phyloP scores from a whole-genome alignment of 2,797 vertebrate species.

The Lateolabrax maculatus region DNA sequence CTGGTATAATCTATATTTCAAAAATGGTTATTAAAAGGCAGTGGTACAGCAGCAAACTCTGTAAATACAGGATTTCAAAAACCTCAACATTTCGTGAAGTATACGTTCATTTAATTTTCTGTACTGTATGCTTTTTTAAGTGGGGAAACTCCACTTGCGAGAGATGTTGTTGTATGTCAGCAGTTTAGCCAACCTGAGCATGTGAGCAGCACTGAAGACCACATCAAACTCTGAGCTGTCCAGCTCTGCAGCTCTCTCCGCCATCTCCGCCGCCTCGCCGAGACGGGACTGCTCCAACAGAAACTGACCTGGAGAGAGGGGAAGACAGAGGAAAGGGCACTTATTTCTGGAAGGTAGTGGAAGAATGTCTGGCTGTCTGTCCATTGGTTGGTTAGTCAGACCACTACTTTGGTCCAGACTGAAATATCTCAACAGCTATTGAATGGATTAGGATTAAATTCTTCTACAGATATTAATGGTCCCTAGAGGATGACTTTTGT shows the following conservation, averaged over 20 bases:
- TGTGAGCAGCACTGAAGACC: constrained; percentile 98
- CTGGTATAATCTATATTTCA: constrained; percentile 45
- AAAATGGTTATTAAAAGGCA: constrained; percentile 34
- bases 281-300: constrained; percentile 94
- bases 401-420: not conserved
- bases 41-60: constrained; percentile 7
- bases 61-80: constrained; percentile 22
- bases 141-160: not conserved
- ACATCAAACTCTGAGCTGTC: constrained; percentile 95
- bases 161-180: not conserved
- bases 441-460: not conserved
- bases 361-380: too few species aligned
- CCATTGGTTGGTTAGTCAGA: not conserved
- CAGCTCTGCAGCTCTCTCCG: constrained; percentile 93
- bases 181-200: constrained; percentile 90
- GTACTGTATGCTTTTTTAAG: not conserved
- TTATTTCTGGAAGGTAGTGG: not conserved
- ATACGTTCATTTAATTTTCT: constrained; percentile 5
- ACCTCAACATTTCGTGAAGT: constrained; percentile 13
- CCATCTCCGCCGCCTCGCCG: constrained; percentile 95
- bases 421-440: not conserved
- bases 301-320: constrained; percentile 91
- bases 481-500: too few species aligned
- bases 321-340: not conserved
- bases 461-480: not conserved